Conservation (phyloP, 2,888 invertebrate genomes). For the Bursaphelenchus okinawaensis region DNA sequence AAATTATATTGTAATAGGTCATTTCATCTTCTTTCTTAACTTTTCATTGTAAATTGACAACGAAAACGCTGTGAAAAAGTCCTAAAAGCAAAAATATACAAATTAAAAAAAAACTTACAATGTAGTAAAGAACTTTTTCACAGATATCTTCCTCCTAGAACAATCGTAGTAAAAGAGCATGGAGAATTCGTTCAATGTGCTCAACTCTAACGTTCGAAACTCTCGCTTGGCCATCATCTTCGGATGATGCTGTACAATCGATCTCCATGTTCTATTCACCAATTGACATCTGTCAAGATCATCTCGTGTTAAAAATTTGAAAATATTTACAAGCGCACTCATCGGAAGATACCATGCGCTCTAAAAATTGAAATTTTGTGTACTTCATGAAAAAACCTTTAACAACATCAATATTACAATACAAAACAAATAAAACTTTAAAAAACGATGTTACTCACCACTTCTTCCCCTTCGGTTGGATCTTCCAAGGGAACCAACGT, state of each 20-base stretch:
- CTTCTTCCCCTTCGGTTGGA: neutral
- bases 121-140: neutral
- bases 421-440: neutral
- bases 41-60: too few species aligned
- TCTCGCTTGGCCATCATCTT: neutral
- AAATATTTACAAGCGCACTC: neutral
- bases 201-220: neutral
- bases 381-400: too few species aligned
- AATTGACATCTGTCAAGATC: neutral
- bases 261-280: neutral
- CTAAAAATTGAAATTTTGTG: neutral
- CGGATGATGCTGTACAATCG: neutral
- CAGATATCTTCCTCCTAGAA: neutral
- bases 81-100: too few species aligned
- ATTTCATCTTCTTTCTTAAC: too few species aligned
- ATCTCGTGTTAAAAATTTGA: neutral
- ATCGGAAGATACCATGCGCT: neutral
- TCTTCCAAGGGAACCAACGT: neutral
- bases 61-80: too few species aligned
- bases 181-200: neutral
- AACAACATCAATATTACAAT: too few species aligned
- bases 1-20: too few species aligned
- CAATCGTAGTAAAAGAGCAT: neutral
- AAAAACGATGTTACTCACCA: neutral
- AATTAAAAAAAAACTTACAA: slow-evolving; percentile 1